Base-by-base conservation (phyloP, 2,888 invertebrate species). In the Athalia circularis region DNA sequence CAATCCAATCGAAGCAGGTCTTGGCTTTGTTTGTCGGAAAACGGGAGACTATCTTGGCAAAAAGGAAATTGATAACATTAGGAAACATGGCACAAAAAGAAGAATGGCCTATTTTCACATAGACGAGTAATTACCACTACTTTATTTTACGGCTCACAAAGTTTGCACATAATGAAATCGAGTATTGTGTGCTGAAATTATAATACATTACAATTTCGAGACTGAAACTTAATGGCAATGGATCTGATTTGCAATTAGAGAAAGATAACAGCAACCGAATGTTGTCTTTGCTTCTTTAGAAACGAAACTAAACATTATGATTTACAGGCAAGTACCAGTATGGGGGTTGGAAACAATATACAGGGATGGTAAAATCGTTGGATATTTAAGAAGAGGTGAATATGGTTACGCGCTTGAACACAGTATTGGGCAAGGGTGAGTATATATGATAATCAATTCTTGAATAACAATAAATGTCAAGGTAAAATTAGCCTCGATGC, bases 271-370 rank as follows among this genome's bases (percentile, higher is more conserved):
- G 64, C 9, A 29, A 57, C n/a, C 52, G 15, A 52, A 64, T 65
- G n/a, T 29, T 64, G 5, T 29, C 15, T 7, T 29, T 13, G 3
- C 7, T 74, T 4, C 13, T 45, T 61, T n/a, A 4, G 54, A 77
- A 76, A 64, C 45, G 68, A 65, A 43, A 48, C 45, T 62, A 64
- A 48, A 74, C 76, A 43, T 67, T 64, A 62, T 64, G 13, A 68
- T 59, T 72, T 67, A 13, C 62, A 89, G 88, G 5, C 90, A 94
- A 90, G 91, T 95, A 11, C 94, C 96, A n/a, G 87, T 98, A 62
- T 96, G 95, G 92, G 97, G 98, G 0, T 92, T 96, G 84, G 98
- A 98, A 92, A 94, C 95, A 0, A 94, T 98, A 86, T 96, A 94
- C 91, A 93, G 96, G 86, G 94, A 96, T 86, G 95, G 94, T 3